Conservation (phyloP, 2,888 invertebrate species). For the Drosophila mulleri region DNA sequence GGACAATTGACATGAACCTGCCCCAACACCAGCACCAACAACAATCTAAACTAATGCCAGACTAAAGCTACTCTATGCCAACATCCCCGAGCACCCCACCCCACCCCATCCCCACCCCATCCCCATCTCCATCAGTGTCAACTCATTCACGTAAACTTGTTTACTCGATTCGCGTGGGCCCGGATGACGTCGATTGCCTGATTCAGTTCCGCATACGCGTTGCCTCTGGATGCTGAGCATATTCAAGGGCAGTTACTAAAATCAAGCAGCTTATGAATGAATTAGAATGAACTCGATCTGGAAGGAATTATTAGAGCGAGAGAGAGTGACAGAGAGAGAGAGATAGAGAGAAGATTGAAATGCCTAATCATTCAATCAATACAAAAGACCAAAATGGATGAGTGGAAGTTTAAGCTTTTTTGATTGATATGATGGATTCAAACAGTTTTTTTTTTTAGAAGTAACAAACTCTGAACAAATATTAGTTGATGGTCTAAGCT, state of each 20-base stretch:
- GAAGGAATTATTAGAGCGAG: no score
- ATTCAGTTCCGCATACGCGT: not conserved
- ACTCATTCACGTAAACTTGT: slow-evolving; percentile 34
- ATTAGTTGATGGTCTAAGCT: no score
- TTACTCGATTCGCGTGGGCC: slow-evolving; percentile 28
- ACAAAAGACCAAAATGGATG: no score
- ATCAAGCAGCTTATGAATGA: not conserved
- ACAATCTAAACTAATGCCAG: slow-evolving; percentile 21
- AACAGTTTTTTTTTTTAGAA: no score
- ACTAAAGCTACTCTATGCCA: slow-evolving; percentile 7
- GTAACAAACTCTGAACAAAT: no score
- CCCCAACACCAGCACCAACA: not conserved
- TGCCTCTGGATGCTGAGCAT: slow-evolving; percentile 1
- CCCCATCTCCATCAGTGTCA: not conserved
- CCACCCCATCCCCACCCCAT: no score
- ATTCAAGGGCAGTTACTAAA: not conserved
- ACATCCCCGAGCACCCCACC: not conserved
- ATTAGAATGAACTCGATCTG: not conserved
- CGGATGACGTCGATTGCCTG: slow-evolving; percentile 26
- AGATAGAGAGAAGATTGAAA: no score
- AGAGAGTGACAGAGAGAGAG: no score
- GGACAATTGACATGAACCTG: slow-evolving; percentile 19
- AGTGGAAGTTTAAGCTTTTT: no score
- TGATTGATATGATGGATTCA: no score
- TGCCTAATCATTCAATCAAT: no score